Percentiles rank a stretch among this genome's conserved stretches.
These are phyloP conservation scores for Caenorhabditis remanei DNA, from an alignment of 1,140 invertebrate species.

Conservation along the genomic window DNA sequence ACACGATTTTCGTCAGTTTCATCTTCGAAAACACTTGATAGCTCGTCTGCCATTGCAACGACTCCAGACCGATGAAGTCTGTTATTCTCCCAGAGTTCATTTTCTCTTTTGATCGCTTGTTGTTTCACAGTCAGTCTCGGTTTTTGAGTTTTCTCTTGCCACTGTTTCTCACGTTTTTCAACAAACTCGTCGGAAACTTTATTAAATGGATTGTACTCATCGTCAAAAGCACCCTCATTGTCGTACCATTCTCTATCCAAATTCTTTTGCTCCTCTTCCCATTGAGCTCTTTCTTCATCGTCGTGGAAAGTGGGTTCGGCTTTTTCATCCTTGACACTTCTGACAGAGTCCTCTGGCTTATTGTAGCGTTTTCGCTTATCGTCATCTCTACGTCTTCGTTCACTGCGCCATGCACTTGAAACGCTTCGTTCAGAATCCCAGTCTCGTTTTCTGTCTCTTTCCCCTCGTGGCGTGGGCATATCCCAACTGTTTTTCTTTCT, in stretches of 20 bases:
- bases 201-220: slow-evolving; percentile 91
- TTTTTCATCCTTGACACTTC: slow-evolving; percentile 60
- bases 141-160: slow-evolving; percentile 73
- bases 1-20: slow-evolving; percentile 88
- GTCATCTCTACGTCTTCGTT: slow-evolving; percentile 54
- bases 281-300: slow-evolving; percentile 85
- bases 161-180: slow-evolving; percentile 75
- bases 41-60: slow-evolving; percentile 38
- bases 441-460: slow-evolving; percentile 70
- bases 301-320: slow-evolving; percentile 67
- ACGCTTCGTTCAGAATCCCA: slow-evolving; percentile 78
- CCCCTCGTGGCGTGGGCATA: slow-evolving; percentile 85
- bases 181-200: slow-evolving; percentile 82
- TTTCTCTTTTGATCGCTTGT: slow-evolving; percentile 83
- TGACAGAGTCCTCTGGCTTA: slow-evolving; percentile 57
- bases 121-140: slow-evolving; percentile 75
- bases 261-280: slow-evolving; percentile 93
- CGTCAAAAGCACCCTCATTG: slow-evolving; percentile 92
- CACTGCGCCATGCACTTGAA: slow-evolving; percentile 57
- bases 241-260: slow-evolving; percentile 96
- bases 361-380: slow-evolving; percentile 7
- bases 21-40: slow-evolving; percentile 79
- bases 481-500: slow-evolving; percentile 88
- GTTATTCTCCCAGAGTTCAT: slow-evolving; percentile 98
- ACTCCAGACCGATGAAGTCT: slow-evolving; percentile 83